These are phyloP conservation scores for Germaria angustata DNA, from an alignment of 2,888 invertebrate genomes.

Conservation along the genomic window DNA sequence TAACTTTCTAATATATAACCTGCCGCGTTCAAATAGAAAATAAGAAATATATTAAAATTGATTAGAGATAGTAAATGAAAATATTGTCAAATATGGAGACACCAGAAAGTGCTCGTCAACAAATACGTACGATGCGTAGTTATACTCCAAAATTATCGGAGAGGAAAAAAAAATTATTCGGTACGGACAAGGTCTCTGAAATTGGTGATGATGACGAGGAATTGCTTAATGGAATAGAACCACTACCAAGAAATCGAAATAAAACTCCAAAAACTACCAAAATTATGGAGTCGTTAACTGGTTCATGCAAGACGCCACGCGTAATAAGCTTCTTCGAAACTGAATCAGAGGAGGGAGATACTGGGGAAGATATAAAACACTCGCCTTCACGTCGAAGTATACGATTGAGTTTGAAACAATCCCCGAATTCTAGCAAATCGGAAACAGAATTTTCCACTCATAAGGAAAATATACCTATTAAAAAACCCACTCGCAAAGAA, in stretches of 20 bases:
- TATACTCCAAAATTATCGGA: constrained; percentile 83
- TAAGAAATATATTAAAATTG: neutral
- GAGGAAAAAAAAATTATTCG: constrained; percentile 84
- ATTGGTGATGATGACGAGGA: constrained; percentile 72
- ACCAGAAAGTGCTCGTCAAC: constrained; percentile 72
- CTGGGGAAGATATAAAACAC: constrained; percentile 20
- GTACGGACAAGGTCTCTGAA: constrained; percentile 65
- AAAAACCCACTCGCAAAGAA: constrained; percentile 45
- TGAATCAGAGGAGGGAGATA: constrained; percentile 50
- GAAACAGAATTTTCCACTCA: constrained; percentile 38
- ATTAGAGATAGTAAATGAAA: neutral
- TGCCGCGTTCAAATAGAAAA: constrained; percentile 32
- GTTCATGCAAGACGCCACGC: constrained; percentile 43
- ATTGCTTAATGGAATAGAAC: constrained; percentile 68
- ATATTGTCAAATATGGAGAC: constrained; percentile 74
- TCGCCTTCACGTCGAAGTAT: constrained; percentile 65
- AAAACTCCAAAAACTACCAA: constrained; percentile 51
- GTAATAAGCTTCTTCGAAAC: constrained; percentile 62
- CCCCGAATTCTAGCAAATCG: constrained; percentile 26
- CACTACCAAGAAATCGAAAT: constrained; percentile 50
- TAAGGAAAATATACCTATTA: constrained; percentile 62
- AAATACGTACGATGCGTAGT: constrained; percentile 70
- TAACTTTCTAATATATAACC: neutral
- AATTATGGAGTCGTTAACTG: constrained; percentile 49
- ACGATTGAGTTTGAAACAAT: constrained; percentile 51